phyloP scores from a whole-genome alignment of 2,797 vertebrate species.

The Uromys caudimaculatus region DNA sequence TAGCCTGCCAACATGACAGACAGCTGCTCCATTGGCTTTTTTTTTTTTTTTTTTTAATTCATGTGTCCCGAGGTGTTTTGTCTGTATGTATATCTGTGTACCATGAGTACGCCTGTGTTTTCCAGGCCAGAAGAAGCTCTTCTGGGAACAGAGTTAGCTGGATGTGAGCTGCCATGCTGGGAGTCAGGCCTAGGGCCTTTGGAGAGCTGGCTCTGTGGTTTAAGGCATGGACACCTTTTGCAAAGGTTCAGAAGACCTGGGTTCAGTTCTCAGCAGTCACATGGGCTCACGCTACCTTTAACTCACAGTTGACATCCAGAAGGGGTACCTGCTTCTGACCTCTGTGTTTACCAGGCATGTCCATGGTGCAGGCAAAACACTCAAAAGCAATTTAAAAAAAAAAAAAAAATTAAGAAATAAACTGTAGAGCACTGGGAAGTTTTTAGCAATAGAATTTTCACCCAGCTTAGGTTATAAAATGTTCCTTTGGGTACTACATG shows the following conservation, averaged over 20 bases:
- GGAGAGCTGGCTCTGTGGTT: neutral
- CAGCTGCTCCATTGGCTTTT: neutral
- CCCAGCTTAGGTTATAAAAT: conserved; percentile 22
- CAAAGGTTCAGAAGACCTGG: neutral
- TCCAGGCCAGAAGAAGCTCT: neutral
- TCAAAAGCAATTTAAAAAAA: neutral
- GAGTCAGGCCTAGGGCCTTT: neutral
- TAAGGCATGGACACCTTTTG: neutral
- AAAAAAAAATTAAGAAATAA: neutral
- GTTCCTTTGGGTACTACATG: neutral
- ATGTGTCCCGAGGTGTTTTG: neutral
- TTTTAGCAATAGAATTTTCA: neutral
- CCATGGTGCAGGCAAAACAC: neutral
- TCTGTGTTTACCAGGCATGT: neutral
- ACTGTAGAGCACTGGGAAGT: neutral
- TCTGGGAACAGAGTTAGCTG: neutral
- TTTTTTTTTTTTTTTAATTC: neutral
- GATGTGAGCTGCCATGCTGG: neutral
- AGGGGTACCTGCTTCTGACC: neutral
- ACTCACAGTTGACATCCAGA: neutral
- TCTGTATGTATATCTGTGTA: neutral
- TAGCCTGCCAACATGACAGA: neutral
- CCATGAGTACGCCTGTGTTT: neutral
- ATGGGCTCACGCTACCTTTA: neutral
- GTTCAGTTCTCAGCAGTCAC: neutral